Evolutionary conservation across 2,888 invertebrate species (phyloP).

Genomic region (Boloria selene): DNA sequence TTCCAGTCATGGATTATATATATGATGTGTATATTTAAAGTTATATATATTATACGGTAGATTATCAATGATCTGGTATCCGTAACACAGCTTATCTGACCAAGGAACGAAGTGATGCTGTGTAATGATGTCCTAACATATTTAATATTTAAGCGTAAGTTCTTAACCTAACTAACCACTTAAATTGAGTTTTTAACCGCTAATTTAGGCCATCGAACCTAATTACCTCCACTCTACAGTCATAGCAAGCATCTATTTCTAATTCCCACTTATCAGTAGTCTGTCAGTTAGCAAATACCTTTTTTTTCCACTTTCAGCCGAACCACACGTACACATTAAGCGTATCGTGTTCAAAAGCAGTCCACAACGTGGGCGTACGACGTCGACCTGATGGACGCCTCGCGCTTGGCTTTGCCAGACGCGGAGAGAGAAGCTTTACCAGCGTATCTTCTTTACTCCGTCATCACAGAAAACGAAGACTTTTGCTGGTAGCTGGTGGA

Average conservation of each 20-base stretch:
- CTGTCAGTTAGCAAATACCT: neutral
- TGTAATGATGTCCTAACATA: too few species aligned
- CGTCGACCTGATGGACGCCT: constrained; percentile 78
- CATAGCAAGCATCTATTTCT: neutral
- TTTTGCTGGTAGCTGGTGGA: constrained; percentile 78
- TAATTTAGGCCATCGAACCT: too few species aligned
- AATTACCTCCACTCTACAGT: too few species aligned
- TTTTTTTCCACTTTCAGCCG: constrained; percentile 49
- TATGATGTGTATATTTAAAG: too few species aligned
- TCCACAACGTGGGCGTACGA: constrained; percentile 83
- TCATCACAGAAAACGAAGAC: constrained; percentile 79
- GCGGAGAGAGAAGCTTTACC: constrained; percentile 77
- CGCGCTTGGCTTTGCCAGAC: constrained; percentile 80
- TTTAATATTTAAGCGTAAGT: too few species aligned
- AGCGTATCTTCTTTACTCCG: constrained; percentile 78
- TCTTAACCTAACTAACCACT: too few species aligned
- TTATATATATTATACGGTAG: too few species aligned
- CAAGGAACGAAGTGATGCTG: too few species aligned
- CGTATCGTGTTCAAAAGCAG: constrained; percentile 74
- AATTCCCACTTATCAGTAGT: neutral
- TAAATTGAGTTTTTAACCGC: too few species aligned
- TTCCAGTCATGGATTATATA: too few species aligned
- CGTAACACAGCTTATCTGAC: too few species aligned
- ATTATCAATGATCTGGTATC: too few species aligned
- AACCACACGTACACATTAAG: constrained; percentile 80